Conservation (phyloP, 2,888 invertebrate genomes). For the Tridacna crocea region DNA sequence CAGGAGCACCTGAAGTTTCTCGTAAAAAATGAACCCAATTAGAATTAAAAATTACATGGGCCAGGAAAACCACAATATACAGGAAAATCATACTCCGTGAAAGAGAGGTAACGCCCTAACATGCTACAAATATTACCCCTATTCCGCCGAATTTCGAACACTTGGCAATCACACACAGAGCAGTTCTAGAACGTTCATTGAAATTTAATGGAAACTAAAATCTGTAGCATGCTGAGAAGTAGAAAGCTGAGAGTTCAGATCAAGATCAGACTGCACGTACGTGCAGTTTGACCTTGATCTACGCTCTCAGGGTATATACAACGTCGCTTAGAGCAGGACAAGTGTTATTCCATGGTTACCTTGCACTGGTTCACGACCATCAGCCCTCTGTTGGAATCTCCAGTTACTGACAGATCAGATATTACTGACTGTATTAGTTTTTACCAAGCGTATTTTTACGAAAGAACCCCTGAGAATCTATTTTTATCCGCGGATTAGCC, state of each 20-base stretch:
- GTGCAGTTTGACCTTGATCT: neutral
- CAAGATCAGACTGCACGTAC: neutral
- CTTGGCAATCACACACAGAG: too few species aligned
- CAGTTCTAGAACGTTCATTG: too few species aligned
- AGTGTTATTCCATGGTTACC: neutral
- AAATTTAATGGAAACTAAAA: too few species aligned
- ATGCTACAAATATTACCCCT: too few species aligned
- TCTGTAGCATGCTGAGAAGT: too few species aligned
- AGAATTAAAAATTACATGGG: too few species aligned
- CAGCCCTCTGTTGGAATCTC: neutral
- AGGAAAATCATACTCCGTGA: too few species aligned
- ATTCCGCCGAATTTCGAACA: too few species aligned
- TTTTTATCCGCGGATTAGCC: slow-evolving; percentile 16
- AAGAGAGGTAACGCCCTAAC: too few species aligned
- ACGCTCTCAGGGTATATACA: neutral
- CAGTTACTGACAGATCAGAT: neutral
- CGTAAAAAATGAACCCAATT: too few species aligned
- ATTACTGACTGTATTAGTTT: slow-evolving; percentile 1
- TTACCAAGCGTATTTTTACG: neutral
- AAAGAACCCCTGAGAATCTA: neutral
- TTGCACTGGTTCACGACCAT: neutral
- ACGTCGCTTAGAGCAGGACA: neutral
- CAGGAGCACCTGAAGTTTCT: too few species aligned
- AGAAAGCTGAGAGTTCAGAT: neutral
- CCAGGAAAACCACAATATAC: too few species aligned